These are phyloP conservation scores for Felis chaus DNA, from an alignment of 2,113 vertebrate genomes.

Conservation along the genomic window DNA sequence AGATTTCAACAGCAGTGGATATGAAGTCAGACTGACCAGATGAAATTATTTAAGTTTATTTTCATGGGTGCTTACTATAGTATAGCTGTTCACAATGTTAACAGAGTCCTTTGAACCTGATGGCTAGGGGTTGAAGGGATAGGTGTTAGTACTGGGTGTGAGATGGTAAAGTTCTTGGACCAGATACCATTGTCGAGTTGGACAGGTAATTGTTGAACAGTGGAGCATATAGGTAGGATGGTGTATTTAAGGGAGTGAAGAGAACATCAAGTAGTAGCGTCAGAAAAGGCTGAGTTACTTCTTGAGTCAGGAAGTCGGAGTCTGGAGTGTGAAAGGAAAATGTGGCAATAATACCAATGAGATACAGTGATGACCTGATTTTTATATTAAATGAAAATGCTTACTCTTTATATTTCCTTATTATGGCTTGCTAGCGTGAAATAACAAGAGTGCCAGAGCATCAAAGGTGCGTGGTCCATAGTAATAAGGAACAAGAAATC, in stretches of 20 bases:
- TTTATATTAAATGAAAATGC: constrained; percentile 9
- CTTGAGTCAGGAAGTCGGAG: background rate
- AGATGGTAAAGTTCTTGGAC: background rate
- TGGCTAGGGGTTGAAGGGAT: background rate
- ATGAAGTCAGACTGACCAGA: background rate
- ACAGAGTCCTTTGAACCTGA: background rate
- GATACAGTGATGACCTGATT: background rate
- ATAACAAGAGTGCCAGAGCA: background rate
- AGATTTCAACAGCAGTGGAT: background rate
- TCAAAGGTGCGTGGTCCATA: background rate
- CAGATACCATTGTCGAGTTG: background rate
- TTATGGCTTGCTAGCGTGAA: background rate
- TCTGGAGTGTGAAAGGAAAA: background rate
- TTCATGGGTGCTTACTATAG: background rate
- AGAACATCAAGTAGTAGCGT: background rate
- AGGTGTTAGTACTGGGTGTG: background rate
- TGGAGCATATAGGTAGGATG: background rate
- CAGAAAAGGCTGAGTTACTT: background rate
- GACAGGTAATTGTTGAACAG: background rate
- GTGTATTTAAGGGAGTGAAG: background rate
- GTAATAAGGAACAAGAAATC: background rate
- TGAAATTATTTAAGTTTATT: background rate
- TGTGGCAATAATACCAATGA: background rate
- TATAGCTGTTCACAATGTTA: background rate
- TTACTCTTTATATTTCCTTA: background rate